Conservation (phyloP, 64 coral and sea anemone species). For the Montipora cactus region DNA sequence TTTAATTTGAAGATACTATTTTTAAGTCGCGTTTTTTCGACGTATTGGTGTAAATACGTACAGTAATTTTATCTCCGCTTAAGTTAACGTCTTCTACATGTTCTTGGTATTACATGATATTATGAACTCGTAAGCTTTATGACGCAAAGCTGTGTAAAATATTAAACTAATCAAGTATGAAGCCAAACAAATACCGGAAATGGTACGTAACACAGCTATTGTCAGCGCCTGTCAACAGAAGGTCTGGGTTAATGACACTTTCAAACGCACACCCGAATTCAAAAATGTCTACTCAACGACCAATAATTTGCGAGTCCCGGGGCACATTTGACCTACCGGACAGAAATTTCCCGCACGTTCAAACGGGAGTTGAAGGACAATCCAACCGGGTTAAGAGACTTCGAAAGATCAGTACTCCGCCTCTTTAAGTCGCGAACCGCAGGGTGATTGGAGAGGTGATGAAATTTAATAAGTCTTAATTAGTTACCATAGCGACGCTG, state of each 20-base stretch:
- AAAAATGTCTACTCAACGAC: background rate
- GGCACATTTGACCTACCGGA: background rate
- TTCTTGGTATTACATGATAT: background rate
- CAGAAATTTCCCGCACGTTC: background rate
- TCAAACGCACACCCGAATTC: conserved; percentile 32
- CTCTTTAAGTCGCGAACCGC: background rate
- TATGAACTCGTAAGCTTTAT: background rate
- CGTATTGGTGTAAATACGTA: background rate
- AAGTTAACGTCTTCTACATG: background rate
- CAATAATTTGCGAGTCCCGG: background rate
- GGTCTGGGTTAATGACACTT: conserved; percentile 73
- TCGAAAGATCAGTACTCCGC: conserved; percentile 78
- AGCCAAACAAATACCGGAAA: conserved; percentile 81
- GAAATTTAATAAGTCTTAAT: conserved; percentile 94
- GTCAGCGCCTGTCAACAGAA: conserved; percentile 69
- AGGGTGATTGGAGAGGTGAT: conserved; percentile 78
- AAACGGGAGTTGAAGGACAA: conserved; percentile 53
- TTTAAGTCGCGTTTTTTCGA: background rate
- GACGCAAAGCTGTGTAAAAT: conserved; percentile 29
- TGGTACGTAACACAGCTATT: conserved; percentile 64
- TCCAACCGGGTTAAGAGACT: conserved; percentile 49
- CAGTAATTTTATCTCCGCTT: background rate
- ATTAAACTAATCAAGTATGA: conserved; percentile 78
- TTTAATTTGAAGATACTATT: background rate
- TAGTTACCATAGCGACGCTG: conserved; percentile 68